phyloP scores from a whole-genome alignment of 1,140 invertebrate species.

The Drosophila nannoptera region DNA sequence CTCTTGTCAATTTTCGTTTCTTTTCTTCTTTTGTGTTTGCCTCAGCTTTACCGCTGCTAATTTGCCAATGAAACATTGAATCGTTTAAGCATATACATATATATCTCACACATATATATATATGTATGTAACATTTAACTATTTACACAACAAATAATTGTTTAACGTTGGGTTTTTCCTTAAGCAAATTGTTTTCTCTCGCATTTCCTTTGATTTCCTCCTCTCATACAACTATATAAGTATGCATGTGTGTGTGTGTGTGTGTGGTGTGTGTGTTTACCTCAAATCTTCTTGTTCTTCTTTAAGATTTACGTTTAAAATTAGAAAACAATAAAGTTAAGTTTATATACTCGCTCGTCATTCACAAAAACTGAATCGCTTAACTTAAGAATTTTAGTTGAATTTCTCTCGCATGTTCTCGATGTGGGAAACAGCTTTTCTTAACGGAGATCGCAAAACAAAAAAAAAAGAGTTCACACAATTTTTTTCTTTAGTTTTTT shows the following conservation, averaged over 20 bases:
- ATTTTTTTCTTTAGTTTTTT: slow-evolving; percentile 43
- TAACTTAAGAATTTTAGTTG: slow-evolving; percentile 55
- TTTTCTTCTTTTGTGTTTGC: slow-evolving; percentile 36
- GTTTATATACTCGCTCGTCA: slow-evolving; percentile 49
- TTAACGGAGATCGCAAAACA: slow-evolving; percentile 18
- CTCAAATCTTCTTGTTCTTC: slow-evolving; percentile 28
- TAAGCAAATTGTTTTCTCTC: slow-evolving; percentile 55
- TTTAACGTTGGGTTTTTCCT: slow-evolving; percentile 72
- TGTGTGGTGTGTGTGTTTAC: too few relatives aligned
- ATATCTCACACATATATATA: slow-evolving; percentile 68
- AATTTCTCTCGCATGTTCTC: slow-evolving; percentile 30
- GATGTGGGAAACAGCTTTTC: slow-evolving; percentile 13
- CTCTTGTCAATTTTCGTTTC: slow-evolving; percentile 24
- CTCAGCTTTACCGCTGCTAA: slow-evolving; percentile 29
- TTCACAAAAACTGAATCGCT: slow-evolving; percentile 73
- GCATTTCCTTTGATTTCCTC: slow-evolving; percentile 36
- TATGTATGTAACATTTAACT: slow-evolving; percentile 74
- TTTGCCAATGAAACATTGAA: slow-evolving; percentile 70
- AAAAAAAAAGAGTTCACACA: slow-evolving; percentile 57
- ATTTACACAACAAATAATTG: slow-evolving; percentile 73
- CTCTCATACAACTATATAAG: slow-evolving; percentile 24
- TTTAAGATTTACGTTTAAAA: slow-evolving; percentile 53
- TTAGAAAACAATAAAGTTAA: slow-evolving; percentile 71
- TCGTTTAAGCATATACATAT: slow-evolving; percentile 63
- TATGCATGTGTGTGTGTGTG: slow-evolving; percentile 26